phyloP scores from a whole-genome alignment of 2,888 invertebrate genomes.

The Dynastes maya region DNA sequence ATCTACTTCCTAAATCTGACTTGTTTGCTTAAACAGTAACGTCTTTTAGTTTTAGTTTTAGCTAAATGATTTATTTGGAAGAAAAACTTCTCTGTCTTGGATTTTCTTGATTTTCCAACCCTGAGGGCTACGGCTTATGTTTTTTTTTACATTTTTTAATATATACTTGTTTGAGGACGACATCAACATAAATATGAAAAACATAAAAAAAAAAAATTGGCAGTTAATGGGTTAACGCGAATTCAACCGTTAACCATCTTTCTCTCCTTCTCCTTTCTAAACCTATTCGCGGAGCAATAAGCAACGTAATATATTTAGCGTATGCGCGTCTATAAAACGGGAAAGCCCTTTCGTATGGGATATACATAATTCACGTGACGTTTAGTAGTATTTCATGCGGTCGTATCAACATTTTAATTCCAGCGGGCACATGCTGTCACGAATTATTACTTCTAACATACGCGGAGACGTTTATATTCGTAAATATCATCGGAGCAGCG shows the following conservation, averaged over 20 bases:
- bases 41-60: no score
- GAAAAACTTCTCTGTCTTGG: no score
- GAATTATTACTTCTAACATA: conserved; percentile 37
- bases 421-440: conserved; percentile 24
- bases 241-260: not conserved
- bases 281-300: not conserved
- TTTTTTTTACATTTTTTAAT: no score
- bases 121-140: no score
- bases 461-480: conserved; percentile 28
- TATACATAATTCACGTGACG: conserved; percentile 22
- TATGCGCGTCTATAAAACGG: not conserved
- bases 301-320: conserved; percentile 1
- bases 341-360: not conserved
- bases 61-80: no score
- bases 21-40: no score
- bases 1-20: no score
- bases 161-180: no score
- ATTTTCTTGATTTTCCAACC: no score
- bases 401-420: conserved; percentile 38
- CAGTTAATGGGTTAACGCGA: not conserved
- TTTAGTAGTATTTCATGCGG: conserved; percentile 30
- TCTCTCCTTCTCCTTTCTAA: not conserved
- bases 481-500: conserved; percentile 19
- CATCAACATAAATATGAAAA: no score
- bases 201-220: no score